Conservation (phyloP, 1,140 invertebrate genomes). For the Sinonovacula constricta region DNA sequence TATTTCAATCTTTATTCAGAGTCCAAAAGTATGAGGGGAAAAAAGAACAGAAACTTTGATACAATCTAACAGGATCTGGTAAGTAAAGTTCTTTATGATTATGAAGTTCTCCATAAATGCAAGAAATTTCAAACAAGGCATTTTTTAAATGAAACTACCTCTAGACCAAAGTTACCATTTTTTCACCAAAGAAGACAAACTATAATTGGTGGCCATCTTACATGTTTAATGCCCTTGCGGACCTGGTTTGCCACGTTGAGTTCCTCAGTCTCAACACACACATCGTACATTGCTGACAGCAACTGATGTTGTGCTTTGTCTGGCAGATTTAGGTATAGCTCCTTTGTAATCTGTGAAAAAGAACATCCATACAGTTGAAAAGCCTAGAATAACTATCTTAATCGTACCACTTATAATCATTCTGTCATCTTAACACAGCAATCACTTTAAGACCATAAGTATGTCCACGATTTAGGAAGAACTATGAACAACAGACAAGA, state of each 20-base stretch:
- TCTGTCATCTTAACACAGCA: neutral
- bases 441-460: neutral
- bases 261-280: conserved; percentile 58
- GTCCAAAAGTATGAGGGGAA: too few relatives aligned
- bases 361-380: neutral
- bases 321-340: conserved; percentile 71
- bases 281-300: conserved; percentile 76
- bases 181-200: neutral
- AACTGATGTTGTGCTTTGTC: conserved; percentile 71
- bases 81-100: too few relatives aligned
- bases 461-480: neutral
- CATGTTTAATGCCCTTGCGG: conserved; percentile 85
- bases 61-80: too few relatives aligned
- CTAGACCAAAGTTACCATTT: neutral
- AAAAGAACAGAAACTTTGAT: too few relatives aligned
- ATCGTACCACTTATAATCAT: neutral
- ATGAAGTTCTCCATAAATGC: conserved; percentile 16
- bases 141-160: neutral
- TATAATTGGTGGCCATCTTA: too few relatives aligned
- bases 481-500: too few relatives aligned
- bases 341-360: conserved; percentile 67
- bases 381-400: neutral
- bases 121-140: neutral
- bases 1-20: too few relatives aligned
- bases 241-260: conserved; percentile 70